Percentiles rank a stretch among this genome's conserved stretches.
phyloP scores from a whole-genome alignment of 2,888 invertebrate genomes.

The Epinotia ramella region DNA sequence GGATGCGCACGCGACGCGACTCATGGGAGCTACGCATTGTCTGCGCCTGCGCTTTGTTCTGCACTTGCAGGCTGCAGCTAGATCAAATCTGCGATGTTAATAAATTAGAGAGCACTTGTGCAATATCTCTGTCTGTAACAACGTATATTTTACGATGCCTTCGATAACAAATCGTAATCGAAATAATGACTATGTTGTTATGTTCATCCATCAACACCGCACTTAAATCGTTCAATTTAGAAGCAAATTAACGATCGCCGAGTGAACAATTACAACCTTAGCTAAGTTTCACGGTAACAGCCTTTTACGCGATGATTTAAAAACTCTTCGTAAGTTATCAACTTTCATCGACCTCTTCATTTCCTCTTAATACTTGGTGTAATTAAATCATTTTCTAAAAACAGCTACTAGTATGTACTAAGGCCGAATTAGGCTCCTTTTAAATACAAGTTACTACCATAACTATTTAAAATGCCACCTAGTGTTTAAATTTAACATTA shows the following conservation, averaged over 20 bases:
- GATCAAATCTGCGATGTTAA: constrained; percentile 62
- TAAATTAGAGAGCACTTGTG: background rate
- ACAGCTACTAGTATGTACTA: background rate
- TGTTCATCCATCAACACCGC: background rate
- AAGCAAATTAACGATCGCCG: background rate
- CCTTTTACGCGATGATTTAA: background rate
- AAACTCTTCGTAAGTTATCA: too few relatives aligned
- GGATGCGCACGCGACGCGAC: constrained; percentile 64
- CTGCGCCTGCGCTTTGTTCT: constrained; percentile 61
- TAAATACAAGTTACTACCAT: background rate
- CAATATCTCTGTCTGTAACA: background rate
- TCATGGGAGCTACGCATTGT: constrained; percentile 64
- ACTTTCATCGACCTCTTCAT: background rate
- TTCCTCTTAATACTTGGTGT: background rate
- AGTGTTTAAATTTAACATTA: background rate
- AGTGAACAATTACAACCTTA: background rate
- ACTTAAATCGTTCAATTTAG: background rate
- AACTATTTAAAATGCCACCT: constrained; percentile 3
- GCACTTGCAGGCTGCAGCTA: constrained; percentile 61
- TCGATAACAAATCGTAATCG: background rate
- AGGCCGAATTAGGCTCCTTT: background rate
- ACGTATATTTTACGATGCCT: background rate
- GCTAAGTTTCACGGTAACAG: background rate
- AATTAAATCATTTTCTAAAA: background rate
- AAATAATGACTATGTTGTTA: background rate